Conservation (phyloP, 2,113 vertebrate genomes). For the Ellobius talpinus region DNA sequence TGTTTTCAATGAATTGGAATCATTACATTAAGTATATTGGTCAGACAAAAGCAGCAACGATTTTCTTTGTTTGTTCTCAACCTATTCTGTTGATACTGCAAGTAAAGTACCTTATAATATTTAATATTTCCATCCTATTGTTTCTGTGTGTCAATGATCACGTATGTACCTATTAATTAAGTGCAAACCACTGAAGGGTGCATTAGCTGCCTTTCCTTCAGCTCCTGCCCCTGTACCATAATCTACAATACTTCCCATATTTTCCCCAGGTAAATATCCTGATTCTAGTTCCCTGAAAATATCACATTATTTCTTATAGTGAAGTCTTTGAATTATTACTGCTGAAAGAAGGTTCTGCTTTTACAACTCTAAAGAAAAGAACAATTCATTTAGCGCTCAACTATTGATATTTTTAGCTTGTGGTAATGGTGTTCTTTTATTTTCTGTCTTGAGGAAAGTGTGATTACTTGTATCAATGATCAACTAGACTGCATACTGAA, state of each 20-base stretch:
- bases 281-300: not conserved
- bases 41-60: not conserved
- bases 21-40: not conserved
- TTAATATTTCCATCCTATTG: not conserved
- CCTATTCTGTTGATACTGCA: not conserved
- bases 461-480: not conserved
- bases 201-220: not conserved
- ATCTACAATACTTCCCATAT: not conserved
- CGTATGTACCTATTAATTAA: too few relatives aligned
- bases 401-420: not conserved
- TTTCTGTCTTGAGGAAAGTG: not conserved
- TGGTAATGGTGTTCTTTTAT: not conserved
- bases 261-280: not conserved
- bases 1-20: not conserved
- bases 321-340: not conserved
- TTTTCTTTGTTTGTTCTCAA: not conserved
- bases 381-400: fast-evolving
- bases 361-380: not conserved
- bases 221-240: too few relatives aligned
- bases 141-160: not conserved
- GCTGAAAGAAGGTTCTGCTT: too few relatives aligned
- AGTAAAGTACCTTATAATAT: not conserved
- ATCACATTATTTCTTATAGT: fast-evolving
- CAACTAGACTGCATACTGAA: not conserved
- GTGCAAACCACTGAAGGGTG: not conserved